Evolutionary conservation across 2,113 vertebrate species (phyloP).

Genomic region (Tychaedon coryphoeus): DNA sequence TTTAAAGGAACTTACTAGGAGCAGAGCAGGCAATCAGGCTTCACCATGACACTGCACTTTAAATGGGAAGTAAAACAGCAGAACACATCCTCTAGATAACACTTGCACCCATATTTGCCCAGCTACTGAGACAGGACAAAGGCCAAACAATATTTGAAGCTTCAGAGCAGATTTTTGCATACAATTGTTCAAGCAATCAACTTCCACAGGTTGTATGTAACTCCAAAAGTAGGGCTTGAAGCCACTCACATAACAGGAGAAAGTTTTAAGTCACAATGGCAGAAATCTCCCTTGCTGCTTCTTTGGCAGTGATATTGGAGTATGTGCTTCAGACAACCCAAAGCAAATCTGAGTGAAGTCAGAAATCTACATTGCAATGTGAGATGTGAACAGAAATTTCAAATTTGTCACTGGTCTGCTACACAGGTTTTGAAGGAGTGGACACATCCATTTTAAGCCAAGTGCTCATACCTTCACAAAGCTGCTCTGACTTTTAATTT

Average conservation of each 20-base stretch:
- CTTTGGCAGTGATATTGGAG: not conserved
- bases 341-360: not conserved
- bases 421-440: not conserved
- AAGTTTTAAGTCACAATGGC: not conserved
- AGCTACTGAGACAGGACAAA: not conserved
- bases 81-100: conserved; percentile 59
- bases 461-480: not conserved
- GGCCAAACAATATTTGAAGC: not conserved
- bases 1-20: not conserved
- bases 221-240: not conserved
- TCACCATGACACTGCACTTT: conserved; percentile 46
- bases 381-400: not conserved
- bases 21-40: not conserved
- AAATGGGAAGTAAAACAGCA: conserved; percentile 29
- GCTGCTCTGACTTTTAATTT: not conserved
- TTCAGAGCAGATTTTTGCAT: conserved; percentile 11
- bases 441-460: not conserved
- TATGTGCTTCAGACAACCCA: not conserved
- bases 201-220: not conserved
- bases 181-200: not conserved
- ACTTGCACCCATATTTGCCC: not conserved
- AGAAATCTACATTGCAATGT: not conserved
- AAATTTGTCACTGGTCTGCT: not conserved
- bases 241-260: not conserved
- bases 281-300: not conserved